Evolutionary conservation across 2,797 vertebrate species (phyloP).

Genomic region (Periparus ater): DNA sequence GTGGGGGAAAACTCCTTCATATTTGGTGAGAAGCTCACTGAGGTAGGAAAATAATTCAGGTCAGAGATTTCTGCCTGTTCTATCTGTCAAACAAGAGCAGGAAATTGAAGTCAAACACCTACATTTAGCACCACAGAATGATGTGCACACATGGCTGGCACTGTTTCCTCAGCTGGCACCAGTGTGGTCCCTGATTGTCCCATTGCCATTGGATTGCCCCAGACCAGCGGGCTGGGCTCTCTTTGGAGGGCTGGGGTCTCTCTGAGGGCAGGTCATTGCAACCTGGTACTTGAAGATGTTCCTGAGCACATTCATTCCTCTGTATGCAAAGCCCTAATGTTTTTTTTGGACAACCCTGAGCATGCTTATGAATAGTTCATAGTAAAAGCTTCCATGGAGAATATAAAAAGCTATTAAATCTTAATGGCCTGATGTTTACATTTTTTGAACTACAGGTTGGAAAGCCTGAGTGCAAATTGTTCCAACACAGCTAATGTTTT

Average conservation of each 20-base stretch:
- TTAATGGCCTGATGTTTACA: slow-evolving; percentile 45
- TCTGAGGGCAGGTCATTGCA: neutral
- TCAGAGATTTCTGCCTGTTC: neutral
- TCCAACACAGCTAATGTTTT: neutral
- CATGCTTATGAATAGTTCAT: slow-evolving; percentile 57
- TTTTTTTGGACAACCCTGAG: slow-evolving; percentile 12
- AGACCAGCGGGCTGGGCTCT: neutral
- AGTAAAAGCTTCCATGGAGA: slow-evolving; percentile 34
- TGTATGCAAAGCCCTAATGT: neutral
- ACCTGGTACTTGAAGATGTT: neutral
- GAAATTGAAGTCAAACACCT: neutral
- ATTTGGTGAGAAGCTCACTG: neutral
- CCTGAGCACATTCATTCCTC: neutral
- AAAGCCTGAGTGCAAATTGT: slow-evolving; percentile 31
- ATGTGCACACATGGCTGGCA: neutral
- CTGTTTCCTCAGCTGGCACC: neutral
- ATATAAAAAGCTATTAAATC: slow-evolving; percentile 58
- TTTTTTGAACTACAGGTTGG: slow-evolving; percentile 50
- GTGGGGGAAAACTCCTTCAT: neutral
- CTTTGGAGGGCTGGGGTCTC: neutral
- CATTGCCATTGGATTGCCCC: neutral
- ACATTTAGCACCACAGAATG: neutral
- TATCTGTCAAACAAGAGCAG: neutral
- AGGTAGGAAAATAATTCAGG: neutral
- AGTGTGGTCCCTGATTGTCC: neutral